Base-by-base conservation (phyloP, 2,888 invertebrate species). In the Isoperla grammatica region DNA sequence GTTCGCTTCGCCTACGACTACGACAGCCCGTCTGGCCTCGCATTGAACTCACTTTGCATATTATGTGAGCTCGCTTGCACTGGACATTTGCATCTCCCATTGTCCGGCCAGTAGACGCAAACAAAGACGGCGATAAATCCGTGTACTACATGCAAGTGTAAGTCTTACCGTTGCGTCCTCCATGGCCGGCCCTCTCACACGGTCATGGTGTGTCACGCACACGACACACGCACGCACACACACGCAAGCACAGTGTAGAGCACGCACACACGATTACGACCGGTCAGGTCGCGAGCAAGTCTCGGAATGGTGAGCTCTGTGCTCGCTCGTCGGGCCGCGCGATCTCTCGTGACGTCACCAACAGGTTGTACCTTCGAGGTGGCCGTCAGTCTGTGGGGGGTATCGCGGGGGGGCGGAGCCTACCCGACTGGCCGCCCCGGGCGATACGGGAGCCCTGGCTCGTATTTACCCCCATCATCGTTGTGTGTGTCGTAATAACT, bases 331-430 rank as follows among this genome's bases (percentile, higher is more conserved):
- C 17, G n/a, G 35, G 50, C 57, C 55, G 23, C 40, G 35, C 20
- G 15, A 29, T 35, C 43, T 19, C 15, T 39, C 22, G 56, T 63
- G 63, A 63, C 63, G 63, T 63, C 63, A 63, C 53, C 59, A 59
- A 61, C 63, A 61, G 63, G 61, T 63, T 61, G 63, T 53, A 43
- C 63, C 56, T 63, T 61, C 37, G 61, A 63, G 63, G 63, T 63
- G 63, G 63, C 63, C 63, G 56, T 20, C 29, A 56, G 60, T 57
- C 63, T 63, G 63, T 63, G 63, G 60, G 63, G 63, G 63, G 63
- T 61, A 61, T 37, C 35, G n/a, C n/a, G 48, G 17, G 48, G 57
- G 23, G 29, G 42, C 13, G 53, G 29, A 29, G 29, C 29, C 29
- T 29, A 8, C 29, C 8, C 29, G 8, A 56, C 55, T 39, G 56